Evolutionary conservation across 2,113 vertebrate genomes (phyloP).

Genomic region (Reinhardtius hippoglossoides): DNA sequence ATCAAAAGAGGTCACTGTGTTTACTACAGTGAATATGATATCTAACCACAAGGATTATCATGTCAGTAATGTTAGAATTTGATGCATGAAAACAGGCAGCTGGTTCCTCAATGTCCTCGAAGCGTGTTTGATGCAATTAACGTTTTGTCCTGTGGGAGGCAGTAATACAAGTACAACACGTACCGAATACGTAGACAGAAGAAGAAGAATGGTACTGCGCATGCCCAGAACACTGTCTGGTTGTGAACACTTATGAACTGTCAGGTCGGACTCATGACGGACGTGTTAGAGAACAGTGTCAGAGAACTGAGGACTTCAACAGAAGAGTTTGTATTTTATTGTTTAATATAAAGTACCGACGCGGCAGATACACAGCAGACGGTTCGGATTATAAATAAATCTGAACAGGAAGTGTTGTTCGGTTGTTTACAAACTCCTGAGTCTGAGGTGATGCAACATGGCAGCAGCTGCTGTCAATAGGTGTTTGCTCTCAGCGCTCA

Average conservation of each 20-base stretch:
- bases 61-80: too few species aligned
- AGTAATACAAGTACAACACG: not conserved
- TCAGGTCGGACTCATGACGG: not conserved
- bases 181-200: not conserved
- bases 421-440: constrained; percentile 7
- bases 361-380: not conserved
- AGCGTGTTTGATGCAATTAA: not conserved
- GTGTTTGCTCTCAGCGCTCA: constrained; percentile 57
- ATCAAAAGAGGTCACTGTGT: too few species aligned
- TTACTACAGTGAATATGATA: too few species aligned
- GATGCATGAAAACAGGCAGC: too few species aligned
- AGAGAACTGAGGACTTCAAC: not conserved
- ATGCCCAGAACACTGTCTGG: not conserved
- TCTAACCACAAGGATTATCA: too few species aligned
- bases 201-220: not conserved
- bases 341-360: not conserved
- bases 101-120: not conserved
- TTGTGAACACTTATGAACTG: not conserved
- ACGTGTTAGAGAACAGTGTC: not conserved
- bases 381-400: not conserved
- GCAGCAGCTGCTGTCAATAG: constrained; percentile 55
- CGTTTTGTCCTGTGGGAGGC: not conserved
- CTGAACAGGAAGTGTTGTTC: not conserved
- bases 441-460: constrained; percentile 74
- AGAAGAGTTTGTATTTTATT: not conserved